Conservation (phyloP, 2,888 invertebrate species). For the Tinea trinotella region DNA sequence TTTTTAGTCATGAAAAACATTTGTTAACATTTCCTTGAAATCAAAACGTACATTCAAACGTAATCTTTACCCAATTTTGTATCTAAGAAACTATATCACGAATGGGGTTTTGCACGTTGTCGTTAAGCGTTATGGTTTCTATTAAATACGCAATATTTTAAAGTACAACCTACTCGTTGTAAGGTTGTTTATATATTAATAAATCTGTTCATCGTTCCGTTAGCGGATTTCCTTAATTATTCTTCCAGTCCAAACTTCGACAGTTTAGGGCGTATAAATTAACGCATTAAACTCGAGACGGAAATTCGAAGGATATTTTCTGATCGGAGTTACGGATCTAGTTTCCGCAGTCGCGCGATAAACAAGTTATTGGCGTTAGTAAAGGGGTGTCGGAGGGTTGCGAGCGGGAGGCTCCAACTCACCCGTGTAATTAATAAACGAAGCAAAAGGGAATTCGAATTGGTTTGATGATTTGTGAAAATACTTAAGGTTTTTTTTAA, state of each 20-base stretch:
- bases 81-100: not conserved
- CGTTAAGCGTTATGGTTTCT: not conserved
- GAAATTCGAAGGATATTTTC: slow-evolving; percentile 54
- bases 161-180: not conserved
- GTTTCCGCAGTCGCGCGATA: slow-evolving; percentile 58
- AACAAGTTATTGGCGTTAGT: slow-evolving; percentile 58
- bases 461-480: slow-evolving; percentile 48
- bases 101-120: not conserved
- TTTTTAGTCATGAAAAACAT: not conserved
- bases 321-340: slow-evolving; percentile 54
- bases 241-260: slow-evolving; percentile 26
- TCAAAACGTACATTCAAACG: no score
- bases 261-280: slow-evolving; percentile 27
- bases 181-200: slow-evolving; percentile 23
- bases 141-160: slow-evolving; percentile 15
- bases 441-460: slow-evolving; percentile 45
- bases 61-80: no score
- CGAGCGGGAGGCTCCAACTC: slow-evolving; percentile 30
- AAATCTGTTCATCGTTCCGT: slow-evolving; percentile 25
- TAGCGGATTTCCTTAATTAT: slow-evolving; percentile 27
- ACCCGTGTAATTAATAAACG: slow-evolving; percentile 59
- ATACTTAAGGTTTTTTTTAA: slow-evolving; percentile 26
- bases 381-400: slow-evolving; percentile 29
- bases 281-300: slow-evolving; percentile 31
- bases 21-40: no score